Percentiles rank a stretch among this genome's conserved stretches.
These are phyloP conservation scores for Pararge aegeria DNA, from an alignment of 1,140 invertebrate species.

Conservation along the genomic window DNA sequence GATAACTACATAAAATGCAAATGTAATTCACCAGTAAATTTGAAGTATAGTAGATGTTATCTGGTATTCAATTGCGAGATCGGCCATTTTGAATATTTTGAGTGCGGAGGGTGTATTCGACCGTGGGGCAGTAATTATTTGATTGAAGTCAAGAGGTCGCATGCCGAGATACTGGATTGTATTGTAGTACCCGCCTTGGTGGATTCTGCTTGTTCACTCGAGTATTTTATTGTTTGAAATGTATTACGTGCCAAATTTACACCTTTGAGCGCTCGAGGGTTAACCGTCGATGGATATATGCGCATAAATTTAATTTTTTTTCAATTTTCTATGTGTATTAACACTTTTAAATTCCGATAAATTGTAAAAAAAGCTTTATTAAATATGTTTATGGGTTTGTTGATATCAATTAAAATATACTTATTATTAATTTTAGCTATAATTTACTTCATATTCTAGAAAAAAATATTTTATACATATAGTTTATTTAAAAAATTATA, in stretches of 20 bases:
- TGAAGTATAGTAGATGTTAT: conserved; percentile 41
- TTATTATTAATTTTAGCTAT: too few species aligned
- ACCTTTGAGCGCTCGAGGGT: conserved; percentile 68
- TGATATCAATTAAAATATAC: too few species aligned
- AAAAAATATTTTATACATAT: too few species aligned
- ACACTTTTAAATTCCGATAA: too few species aligned
- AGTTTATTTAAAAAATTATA: too few species aligned
- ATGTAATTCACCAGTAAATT: conserved; percentile 16
- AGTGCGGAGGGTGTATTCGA: conserved; percentile 58
- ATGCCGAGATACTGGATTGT: conserved; percentile 63
- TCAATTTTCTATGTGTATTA: neutral
- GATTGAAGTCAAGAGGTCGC: conserved; percentile 77
- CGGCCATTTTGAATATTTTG: conserved; percentile 75
- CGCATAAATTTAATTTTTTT: conserved; percentile 33
- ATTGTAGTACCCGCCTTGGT: conserved; percentile 61
- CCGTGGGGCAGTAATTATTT: conserved; percentile 75
- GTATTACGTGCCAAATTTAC: conserved; percentile 55
- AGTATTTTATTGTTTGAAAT: conserved; percentile 63
- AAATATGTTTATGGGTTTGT: too few species aligned
- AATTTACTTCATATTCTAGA: too few species aligned
- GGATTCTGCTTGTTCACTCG: conserved; percentile 38
- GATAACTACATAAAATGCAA: neutral
- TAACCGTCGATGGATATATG: conserved; percentile 55
- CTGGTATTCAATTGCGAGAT: conserved; percentile 46
- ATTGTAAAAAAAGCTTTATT: too few species aligned